Evolutionary conservation across 2,113 vertebrate genomes (phyloP).

Genomic region (Formicarius rufipectus): DNA sequence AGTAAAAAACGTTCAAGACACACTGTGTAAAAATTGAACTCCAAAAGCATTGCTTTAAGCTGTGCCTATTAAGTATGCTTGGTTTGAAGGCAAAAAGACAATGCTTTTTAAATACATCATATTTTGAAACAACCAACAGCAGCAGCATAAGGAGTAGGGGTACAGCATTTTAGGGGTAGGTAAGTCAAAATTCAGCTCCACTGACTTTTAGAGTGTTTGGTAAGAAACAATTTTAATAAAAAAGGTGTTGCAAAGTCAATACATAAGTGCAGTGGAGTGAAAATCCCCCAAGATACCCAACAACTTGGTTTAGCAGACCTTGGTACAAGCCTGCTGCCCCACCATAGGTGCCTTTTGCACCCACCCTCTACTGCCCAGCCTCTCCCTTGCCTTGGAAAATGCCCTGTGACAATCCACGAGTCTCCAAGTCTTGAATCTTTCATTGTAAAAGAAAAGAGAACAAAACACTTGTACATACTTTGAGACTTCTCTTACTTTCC

Average conservation of each 20-base stretch:
- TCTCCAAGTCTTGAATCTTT: slow-evolving; percentile 39
- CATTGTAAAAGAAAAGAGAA: slow-evolving; percentile 39
- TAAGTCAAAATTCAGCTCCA: neutral
- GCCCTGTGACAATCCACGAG: neutral
- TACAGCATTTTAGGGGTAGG: neutral
- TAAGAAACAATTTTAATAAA: neutral
- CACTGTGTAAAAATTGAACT: neutral
- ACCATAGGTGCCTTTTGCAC: neutral
- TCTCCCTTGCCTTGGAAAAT: neutral
- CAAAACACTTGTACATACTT: slow-evolving; percentile 70
- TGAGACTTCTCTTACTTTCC: slow-evolving; percentile 62
- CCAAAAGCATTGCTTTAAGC: neutral
- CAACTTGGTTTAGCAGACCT: neutral
- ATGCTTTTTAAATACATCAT: neutral
- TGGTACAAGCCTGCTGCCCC: neutral
- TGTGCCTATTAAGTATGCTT: neutral
- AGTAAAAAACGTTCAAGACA: neutral
- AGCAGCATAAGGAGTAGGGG: neutral
- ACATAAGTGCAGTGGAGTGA: neutral
- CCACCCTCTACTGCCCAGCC: neutral
- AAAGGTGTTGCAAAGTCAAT: neutral
- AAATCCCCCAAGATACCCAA: neutral
- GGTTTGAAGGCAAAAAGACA: neutral
- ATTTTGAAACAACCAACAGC: neutral
- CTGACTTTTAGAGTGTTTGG: neutral